Conservation (phyloP, 1,140 invertebrate species). For the Bradynema listronoti region DNA sequence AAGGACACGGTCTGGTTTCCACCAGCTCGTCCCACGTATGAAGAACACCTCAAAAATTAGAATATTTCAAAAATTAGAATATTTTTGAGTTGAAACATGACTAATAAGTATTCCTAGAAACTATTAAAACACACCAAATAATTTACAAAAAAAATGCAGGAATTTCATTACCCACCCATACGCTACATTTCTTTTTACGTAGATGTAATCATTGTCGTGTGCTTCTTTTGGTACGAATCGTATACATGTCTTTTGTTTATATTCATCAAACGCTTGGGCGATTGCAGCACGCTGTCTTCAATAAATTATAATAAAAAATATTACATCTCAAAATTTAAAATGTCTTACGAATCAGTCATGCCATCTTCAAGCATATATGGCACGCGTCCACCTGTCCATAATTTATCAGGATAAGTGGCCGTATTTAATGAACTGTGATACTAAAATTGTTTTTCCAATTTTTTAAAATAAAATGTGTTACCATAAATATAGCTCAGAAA, state of each 20-base stretch:
- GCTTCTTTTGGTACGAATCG: slow-evolving; percentile 51
- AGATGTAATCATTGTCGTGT: slow-evolving; percentile 54
- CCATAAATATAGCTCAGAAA: neutral
- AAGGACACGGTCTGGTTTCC: slow-evolving; percentile 57
- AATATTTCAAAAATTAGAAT: neutral
- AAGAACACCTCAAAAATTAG: slow-evolving; percentile 52
- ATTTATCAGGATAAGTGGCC: slow-evolving; percentile 53
- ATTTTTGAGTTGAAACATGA: neutral
- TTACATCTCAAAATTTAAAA: slow-evolving; percentile 9
- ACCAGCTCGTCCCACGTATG: slow-evolving; percentile 55
- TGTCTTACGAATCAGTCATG: slow-evolving; percentile 47
- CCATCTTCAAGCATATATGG: slow-evolving; percentile 57
- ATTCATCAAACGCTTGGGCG: slow-evolving; percentile 57
- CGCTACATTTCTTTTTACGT: slow-evolving; percentile 54
- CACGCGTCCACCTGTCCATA: slow-evolving; percentile 48
- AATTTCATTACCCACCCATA: slow-evolving; percentile 39
- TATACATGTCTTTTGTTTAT: slow-evolving; percentile 56
- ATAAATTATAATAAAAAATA: slow-evolving; percentile 7
- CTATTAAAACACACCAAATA: neutral
- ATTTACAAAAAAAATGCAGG: neutral
- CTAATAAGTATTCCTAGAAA: neutral
- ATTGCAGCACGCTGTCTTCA: slow-evolving; percentile 56
- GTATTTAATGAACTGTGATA: slow-evolving; percentile 56
- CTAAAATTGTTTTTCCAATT: slow-evolving; percentile 26
- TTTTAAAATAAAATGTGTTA: neutral